phyloP scores from a whole-genome alignment of 1,140 invertebrate genomes.

The Pararge aegeria region DNA sequence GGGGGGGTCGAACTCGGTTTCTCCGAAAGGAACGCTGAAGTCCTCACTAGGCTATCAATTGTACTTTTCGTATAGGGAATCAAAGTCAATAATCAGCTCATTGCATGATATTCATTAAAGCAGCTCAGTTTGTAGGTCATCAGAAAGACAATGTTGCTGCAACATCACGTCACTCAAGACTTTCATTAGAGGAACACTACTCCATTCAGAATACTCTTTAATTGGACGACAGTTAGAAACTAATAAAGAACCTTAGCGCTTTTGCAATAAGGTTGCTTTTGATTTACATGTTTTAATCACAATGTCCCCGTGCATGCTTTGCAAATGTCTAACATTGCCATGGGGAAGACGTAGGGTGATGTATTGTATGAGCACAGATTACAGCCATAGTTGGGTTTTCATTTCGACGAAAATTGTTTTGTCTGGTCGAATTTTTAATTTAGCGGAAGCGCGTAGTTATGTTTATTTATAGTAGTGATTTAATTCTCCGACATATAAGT shows the following conservation, averaged over 20 bases:
- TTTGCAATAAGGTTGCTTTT: background rate
- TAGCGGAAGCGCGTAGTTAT: no score
- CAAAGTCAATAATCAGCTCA: background rate
- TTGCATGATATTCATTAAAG: background rate
- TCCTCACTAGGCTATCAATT: no score
- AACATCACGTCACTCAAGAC: slow-evolving; percentile 24
- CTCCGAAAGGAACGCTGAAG: no score
- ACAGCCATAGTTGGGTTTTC: background rate
- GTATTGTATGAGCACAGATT: slow-evolving; percentile 13
- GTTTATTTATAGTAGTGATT: no score
- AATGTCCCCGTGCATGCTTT: slow-evolving; percentile 11
- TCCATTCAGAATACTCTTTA: slow-evolving; percentile 23
- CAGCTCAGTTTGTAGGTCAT: slow-evolving; percentile 21
- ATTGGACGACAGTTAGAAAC: slow-evolving; percentile 12
- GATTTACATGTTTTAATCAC: slow-evolving; percentile 16
- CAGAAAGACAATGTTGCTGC: slow-evolving; percentile 17
- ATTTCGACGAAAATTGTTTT: background rate
- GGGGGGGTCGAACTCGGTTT: no score
- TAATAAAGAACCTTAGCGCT: slow-evolving; percentile 1
- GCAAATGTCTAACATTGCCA: slow-evolving; percentile 20
- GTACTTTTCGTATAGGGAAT: background rate
- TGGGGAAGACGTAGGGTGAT: slow-evolving; percentile 18
- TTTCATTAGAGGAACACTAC: slow-evolving; percentile 25
- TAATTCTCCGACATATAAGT: no score
- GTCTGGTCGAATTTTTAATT: background rate